Evolutionary conservation across 2,888 invertebrate genomes (phyloP), one percentile per base, ranked within the genome.

Genomic region (Melikaiella ostensackeni): DNA sequence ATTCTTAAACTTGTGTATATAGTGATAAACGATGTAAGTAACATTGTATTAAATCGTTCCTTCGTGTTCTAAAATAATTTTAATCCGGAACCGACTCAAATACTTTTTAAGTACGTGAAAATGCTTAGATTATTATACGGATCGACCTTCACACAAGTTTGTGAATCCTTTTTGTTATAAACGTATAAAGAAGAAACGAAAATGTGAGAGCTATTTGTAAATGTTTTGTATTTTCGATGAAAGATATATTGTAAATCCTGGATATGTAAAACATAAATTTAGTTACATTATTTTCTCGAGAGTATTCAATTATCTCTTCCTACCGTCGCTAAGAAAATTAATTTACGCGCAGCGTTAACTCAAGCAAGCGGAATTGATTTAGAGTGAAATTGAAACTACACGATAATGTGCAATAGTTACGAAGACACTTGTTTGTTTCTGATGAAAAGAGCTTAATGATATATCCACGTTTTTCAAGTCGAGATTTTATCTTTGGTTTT

Each of bases 361-460:
- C 9, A 50, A 19, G 9, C 27, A 30, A 70, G 46, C n/a, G 24
- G 64, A 50, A 50, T 70, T 70, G 70, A 30, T 70, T 27, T 30
- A 50, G 24, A 27, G 21, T n/a, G 4, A 35, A 63, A 63, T 42
- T 33, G n/a, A 63, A 21, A 35, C 2, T 24, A 16, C 42, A 13
- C 24, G 8, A 30, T 70, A 66, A 46, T 70, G 30, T 70, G 50
- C 70, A 70, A 46, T 70, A 70, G 70, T 50, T 50, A 46, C 50
- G 27, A 30, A 70, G n/a, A 11, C 50, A 66, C 38, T 38, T 24
- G 27, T 42, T 46, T 30, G 19, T 33, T n/a, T 46, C 50, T 2
- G 11, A 50, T 70, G 6, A 33, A 50, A 6, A 59, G 59, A 59
- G 16, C 59, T 59, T 59, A 50, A 70, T 21, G 13, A 30, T 50